These are phyloP conservation scores for Drosophila chauvacae DNA, from an alignment of 1,140 invertebrate species.

Conservation along the genomic window DNA sequence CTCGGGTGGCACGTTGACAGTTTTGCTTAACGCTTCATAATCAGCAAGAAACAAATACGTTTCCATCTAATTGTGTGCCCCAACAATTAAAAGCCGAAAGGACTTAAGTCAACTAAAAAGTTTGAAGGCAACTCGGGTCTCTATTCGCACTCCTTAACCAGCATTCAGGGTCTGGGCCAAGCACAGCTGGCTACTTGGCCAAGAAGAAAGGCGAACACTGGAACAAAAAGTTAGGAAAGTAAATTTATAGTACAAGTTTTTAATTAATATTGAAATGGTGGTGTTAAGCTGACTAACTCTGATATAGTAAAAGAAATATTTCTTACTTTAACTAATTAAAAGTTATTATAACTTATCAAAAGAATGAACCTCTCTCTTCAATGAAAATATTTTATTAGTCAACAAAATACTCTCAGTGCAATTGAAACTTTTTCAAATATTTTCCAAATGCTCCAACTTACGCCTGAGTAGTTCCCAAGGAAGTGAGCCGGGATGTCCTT, in stretches of 20 bases:
- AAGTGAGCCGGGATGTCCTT: slow-evolving; percentile 44
- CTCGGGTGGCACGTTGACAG: slow-evolving; percentile 81
- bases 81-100: slow-evolving; percentile 73
- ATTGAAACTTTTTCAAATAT: slow-evolving; percentile 37
- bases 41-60: slow-evolving; percentile 84
- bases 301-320: too few species aligned
- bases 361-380: too few species aligned
- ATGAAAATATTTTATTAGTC: too few species aligned
- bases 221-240: background rate
- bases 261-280: background rate
- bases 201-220: slow-evolving; percentile 8
- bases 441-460: slow-evolving; percentile 44
- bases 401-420: slow-evolving; percentile 7
- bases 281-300: too few species aligned
- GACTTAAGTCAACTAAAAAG: slow-evolving; percentile 59
- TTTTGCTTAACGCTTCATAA: slow-evolving; percentile 85
- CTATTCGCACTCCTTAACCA: background rate
- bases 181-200: slow-evolving; percentile 10
- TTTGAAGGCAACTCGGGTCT: slow-evolving; percentile 22
- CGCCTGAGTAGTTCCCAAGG: slow-evolving; percentile 64
- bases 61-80: slow-evolving; percentile 80
- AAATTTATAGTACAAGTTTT: background rate
- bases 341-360: too few species aligned
- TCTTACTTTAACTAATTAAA: too few species aligned
- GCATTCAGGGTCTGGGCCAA: slow-evolving; percentile 10